phyloP scores from a whole-genome alignment of 2,113 vertebrate genomes.

The Heteronetta atricapilla region DNA sequence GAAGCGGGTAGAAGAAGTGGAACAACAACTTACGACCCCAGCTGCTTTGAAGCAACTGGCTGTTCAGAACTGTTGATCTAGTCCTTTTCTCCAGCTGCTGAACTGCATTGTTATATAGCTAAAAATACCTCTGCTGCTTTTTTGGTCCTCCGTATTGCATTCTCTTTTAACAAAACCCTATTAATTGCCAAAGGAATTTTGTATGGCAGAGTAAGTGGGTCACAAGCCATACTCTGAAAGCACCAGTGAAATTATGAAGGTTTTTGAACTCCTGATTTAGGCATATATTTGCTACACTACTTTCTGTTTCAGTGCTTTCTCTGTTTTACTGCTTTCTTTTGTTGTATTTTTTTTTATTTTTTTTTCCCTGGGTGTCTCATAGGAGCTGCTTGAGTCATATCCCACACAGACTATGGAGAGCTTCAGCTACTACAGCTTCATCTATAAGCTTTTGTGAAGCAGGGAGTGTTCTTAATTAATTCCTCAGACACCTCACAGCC shows the following conservation, averaged over 20 bases:
- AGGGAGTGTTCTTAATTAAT: slow-evolving; percentile 33
- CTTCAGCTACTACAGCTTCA: neutral
- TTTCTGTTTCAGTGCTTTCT: neutral
- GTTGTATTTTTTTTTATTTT: neutral
- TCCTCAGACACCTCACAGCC: slow-evolving; percentile 41
- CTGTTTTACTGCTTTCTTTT: neutral
- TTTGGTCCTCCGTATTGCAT: neutral
- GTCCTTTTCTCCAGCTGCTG: neutral
- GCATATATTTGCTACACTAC: neutral
- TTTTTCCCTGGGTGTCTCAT: neutral
- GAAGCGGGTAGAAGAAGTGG: neutral
- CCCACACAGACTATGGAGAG: neutral
- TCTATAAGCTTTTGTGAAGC: neutral
- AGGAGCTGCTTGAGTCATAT: neutral
- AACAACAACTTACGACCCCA: slow-evolving; percentile 12
- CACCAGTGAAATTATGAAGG: neutral
- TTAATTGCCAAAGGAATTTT: neutral
- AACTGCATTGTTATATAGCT: neutral
- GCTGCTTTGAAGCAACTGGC: neutral
- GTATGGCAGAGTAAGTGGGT: neutral
- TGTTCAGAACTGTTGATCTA: neutral
- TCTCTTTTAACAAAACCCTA: neutral
- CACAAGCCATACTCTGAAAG: neutral
- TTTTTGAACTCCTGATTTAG: neutral
- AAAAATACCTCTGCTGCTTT: slow-evolving; percentile 4